Conservation (phyloP, 2,888 invertebrate species). For the Chloroclysta siterata region DNA sequence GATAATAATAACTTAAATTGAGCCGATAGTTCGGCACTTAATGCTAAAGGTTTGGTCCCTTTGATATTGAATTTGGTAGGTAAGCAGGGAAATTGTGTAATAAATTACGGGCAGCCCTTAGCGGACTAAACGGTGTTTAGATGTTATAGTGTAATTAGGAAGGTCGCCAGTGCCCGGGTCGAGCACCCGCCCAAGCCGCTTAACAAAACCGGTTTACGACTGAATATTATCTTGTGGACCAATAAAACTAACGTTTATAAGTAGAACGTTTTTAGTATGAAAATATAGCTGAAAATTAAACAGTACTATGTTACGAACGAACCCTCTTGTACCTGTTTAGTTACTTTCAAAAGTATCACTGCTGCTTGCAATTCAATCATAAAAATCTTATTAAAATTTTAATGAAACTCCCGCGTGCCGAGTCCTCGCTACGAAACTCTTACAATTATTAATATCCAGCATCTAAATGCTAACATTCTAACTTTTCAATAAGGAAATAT, state of each 20-base stretch:
- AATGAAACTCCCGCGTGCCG: constrained; percentile 36
- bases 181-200: constrained; percentile 46
- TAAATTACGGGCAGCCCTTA: constrained; percentile 70
- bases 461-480: constrained; percentile 63
- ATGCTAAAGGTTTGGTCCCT: constrained; percentile 66
- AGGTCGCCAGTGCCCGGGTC: constrained; percentile 56
- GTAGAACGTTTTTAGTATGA: background rate
- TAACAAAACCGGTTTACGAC: constrained; percentile 46
- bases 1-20: constrained; percentile 73
- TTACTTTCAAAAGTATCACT: constrained; percentile 18
- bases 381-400: constrained; percentile 39
- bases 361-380: constrained; percentile 20
- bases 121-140: constrained; percentile 65
- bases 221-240: constrained; percentile 46
- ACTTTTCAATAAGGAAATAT: constrained; percentile 78
- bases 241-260: constrained; percentile 26
- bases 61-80: constrained; percentile 75
- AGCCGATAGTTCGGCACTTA: constrained; percentile 66
- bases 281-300: constrained; percentile 1
- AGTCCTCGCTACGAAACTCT: constrained; percentile 55
- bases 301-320: background rate
- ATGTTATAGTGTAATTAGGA: constrained; percentile 66
- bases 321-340: constrained; percentile 9
- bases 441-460: constrained; percentile 70
- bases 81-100: constrained; percentile 65